Evolutionary conservation across 2,113 vertebrate species (phyloP).

Genomic region (Origma solitaria): DNA sequence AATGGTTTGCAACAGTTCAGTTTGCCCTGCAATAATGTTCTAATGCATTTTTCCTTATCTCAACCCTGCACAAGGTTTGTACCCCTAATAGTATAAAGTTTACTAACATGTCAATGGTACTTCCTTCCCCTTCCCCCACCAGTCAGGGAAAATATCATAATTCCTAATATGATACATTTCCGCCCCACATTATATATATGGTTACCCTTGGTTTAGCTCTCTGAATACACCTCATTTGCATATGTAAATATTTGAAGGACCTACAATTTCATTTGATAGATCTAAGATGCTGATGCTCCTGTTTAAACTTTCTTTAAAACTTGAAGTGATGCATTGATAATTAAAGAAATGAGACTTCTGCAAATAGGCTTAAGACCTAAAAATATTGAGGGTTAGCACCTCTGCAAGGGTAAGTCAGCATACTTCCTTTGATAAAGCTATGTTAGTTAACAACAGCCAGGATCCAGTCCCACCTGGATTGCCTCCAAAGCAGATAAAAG

Average conservation of each 20-base stretch:
- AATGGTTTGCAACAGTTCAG: slow-evolving; percentile 30
- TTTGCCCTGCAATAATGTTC: slow-evolving; percentile 57
- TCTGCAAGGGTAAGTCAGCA: not conserved
- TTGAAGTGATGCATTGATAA: slow-evolving; percentile 13
- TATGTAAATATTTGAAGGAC: slow-evolving; percentile 50
- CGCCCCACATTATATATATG: not conserved
- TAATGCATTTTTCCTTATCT: slow-evolving; percentile 68
- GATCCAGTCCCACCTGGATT: not conserved
- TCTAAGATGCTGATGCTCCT: not conserved
- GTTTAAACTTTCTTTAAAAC: not conserved
- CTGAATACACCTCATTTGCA: slow-evolving; percentile 41
- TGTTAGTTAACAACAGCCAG: not conserved
- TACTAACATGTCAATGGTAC: slow-evolving; percentile 11
- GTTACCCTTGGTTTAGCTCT: slow-evolving; percentile 30
- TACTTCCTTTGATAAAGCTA: not conserved
- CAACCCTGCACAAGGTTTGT: slow-evolving; percentile 34
- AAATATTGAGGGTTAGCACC: not conserved
- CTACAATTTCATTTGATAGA: slow-evolving; percentile 21
- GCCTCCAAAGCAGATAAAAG: slow-evolving; percentile 41
- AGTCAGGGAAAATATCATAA: not conserved
- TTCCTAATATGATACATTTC: not conserved
- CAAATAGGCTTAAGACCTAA: slow-evolving; percentile 22
- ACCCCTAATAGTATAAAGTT: slow-evolving; percentile 34
- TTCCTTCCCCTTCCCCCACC: not conserved
- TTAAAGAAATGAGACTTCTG: slow-evolving; percentile 2